Percentiles rank a stretch among this genome's conserved stretches.
These are phyloP conservation scores for Chaetorhynchus papuensis DNA, from an alignment of 2,113 vertebrate genomes.

Conservation along the genomic window DNA sequence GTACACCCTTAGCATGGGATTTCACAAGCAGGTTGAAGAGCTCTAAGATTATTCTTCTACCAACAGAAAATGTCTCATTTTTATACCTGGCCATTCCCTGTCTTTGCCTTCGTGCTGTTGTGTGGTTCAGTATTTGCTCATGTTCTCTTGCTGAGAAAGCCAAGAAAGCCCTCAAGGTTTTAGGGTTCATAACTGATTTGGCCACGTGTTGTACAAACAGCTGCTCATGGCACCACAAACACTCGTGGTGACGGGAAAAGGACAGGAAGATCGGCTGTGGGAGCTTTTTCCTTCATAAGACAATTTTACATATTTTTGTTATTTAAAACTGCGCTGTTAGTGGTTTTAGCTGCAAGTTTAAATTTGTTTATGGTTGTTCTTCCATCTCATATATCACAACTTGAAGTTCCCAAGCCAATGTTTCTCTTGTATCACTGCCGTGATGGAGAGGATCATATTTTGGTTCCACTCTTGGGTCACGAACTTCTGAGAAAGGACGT, in stretches of 20 bases:
- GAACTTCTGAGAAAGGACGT: not conserved
- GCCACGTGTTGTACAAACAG: not conserved
- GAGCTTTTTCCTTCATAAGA: not conserved
- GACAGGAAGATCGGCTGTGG: not conserved
- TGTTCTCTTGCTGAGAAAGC: not conserved
- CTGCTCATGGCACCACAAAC: not conserved
- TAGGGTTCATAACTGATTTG: not conserved
- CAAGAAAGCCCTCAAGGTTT: not conserved
- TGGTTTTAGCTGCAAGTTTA: not conserved
- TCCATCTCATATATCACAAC: fast-evolving
- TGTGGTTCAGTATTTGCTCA: not conserved
- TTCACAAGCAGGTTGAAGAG: not conserved
- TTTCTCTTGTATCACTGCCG: not conserved
- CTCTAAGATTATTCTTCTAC: not conserved
- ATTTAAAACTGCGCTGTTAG: not conserved
- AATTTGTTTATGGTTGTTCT: not conserved
- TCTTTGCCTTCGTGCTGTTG: not conserved
- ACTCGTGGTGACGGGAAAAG: not conserved
- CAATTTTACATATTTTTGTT: not conserved
- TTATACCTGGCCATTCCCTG: not conserved
- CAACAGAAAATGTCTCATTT: not conserved
- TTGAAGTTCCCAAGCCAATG: not conserved
- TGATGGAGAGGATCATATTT: not conserved
- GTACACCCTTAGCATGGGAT: not conserved
- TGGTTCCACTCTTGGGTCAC: not conserved